Evolutionary conservation across 2,113 vertebrate genomes (phyloP).

Genomic region (Talpa occidentalis): DNA sequence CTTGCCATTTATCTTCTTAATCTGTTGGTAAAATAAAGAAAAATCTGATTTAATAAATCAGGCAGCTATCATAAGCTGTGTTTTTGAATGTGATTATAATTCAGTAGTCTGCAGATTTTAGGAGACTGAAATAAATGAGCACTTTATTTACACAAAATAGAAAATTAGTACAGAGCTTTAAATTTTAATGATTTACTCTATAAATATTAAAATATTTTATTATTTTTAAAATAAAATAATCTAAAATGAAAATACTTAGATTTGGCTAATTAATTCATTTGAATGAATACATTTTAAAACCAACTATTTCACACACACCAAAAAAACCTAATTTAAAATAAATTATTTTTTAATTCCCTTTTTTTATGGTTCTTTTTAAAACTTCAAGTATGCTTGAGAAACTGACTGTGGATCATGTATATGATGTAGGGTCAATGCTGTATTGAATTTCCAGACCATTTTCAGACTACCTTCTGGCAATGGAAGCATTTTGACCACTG

Average conservation of each 20-base stretch:
- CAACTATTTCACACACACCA: background rate
- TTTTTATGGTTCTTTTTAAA: conserved; percentile 78
- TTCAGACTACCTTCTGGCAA: conserved; percentile 99
- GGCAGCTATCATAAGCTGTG: background rate
- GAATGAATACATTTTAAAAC: conserved; percentile 34
- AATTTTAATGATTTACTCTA: conserved; percentile 17
- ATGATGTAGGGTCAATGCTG: conserved; percentile 94
- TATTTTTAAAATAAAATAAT: conserved; percentile 35
- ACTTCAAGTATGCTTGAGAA: conserved; percentile 84
- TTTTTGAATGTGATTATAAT: background rate
- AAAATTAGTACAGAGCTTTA: background rate
- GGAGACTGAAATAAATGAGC: background rate
- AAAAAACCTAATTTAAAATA: conserved; percentile 56
- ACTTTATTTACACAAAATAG: background rate
- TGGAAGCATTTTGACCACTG: conserved; percentile 99
- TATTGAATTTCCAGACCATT: conserved; percentile 98
- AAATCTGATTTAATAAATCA: background rate
- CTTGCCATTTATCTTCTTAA: conserved; percentile 33
- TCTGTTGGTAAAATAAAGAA: background rate
- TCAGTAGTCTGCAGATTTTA: background rate
- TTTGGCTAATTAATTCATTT: conserved; percentile 12
- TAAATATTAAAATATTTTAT: background rate
- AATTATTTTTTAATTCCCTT: background rate
- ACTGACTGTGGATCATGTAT: conserved; percentile 86
- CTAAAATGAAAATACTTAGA: conserved; percentile 40